Evolutionary conservation across 1,140 invertebrate species (phyloP).

Genomic region (Macrobrachium nipponense): DNA sequence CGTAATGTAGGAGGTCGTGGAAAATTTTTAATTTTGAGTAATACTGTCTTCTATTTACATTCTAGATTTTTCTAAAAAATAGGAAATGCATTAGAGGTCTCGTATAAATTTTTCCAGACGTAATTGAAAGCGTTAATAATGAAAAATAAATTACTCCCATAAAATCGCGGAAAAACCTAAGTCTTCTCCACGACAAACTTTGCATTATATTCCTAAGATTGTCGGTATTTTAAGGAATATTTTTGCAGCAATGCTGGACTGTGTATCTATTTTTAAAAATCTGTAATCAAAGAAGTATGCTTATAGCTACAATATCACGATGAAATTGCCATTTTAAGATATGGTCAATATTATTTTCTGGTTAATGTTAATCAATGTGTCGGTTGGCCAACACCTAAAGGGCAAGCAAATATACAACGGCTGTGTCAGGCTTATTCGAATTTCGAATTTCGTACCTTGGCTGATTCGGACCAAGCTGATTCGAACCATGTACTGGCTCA

Average conservation of each 20-base stretch:
- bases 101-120: conserved; percentile 14
- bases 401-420: neutral
- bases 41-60: neutral
- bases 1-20: conserved; percentile 45
- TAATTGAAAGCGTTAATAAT: conserved; percentile 7
- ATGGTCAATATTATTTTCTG: conserved; percentile 58
- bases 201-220: conserved; percentile 28
- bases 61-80: conserved; percentile 25
- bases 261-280: conserved; percentile 1
- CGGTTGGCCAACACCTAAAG: neutral
- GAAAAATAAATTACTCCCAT: conserved; percentile 58
- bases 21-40: conserved; percentile 47
- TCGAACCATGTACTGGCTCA: too few relatives aligned
- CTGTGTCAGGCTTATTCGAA: too few relatives aligned
- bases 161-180: conserved; percentile 58
- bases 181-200: conserved; percentile 45
- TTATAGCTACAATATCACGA: neutral
- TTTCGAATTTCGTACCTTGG: too few relatives aligned
- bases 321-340: neutral
- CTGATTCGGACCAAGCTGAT: too few relatives aligned
- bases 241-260: neutral
- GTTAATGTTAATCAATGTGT: conserved; percentile 58
- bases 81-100: conserved; percentile 20
- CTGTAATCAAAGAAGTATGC: neutral
- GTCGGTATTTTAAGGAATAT: conserved; percentile 7